Base-by-base conservation (phyloP, 2,888 invertebrate species). In the Frankliniella fusca region DNA sequence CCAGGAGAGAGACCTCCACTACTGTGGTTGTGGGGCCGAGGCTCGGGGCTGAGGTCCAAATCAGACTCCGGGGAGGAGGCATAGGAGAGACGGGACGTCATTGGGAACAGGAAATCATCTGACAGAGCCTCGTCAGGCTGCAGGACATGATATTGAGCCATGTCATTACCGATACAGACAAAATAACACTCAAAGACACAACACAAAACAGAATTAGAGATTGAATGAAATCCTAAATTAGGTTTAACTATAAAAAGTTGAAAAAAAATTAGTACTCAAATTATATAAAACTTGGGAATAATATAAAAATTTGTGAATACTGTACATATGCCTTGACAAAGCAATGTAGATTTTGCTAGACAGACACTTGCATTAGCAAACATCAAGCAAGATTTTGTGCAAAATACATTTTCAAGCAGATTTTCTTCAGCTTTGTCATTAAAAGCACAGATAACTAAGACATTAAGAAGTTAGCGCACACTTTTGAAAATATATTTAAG, bases 81-180 rank as follows among this genome's bases (percentile, higher is more conserved):
- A 90, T 97, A 97, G 87, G 97, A 97, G 86, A 97, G 91, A 88
- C 97, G 94, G 87, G 95, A 95, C 86, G 96, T 96, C 97, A 98
- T 97, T 88, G 98, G 98, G 92, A 98, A 98, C 88, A 98, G 93
- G 93, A 98, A 97, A 92, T 99, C 98, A 90, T 99, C 98, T 87
- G 97, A 97, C 88, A 98, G 92, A 88, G 96, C 95, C 90, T 98
- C 97, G 88, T 97, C 96, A 88, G 97, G 97, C 97, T 97, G 91
- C 88, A 90, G 88, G 83, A 76, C 70, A 76, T 76, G 70, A 76
- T 23, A 76, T 76, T 76, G 12, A 23, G 70, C 70, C 70, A 27
- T 76, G 70, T 76, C 70, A 76, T 76, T 76, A 76, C 70, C 70
- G 82, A 83, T 83, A 84, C 82, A 84, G 49, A 84, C 83, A 80